Conservation (phyloP, 53 echinoderm and acorn worm species). For the Apostichopus leukothele region DNA sequence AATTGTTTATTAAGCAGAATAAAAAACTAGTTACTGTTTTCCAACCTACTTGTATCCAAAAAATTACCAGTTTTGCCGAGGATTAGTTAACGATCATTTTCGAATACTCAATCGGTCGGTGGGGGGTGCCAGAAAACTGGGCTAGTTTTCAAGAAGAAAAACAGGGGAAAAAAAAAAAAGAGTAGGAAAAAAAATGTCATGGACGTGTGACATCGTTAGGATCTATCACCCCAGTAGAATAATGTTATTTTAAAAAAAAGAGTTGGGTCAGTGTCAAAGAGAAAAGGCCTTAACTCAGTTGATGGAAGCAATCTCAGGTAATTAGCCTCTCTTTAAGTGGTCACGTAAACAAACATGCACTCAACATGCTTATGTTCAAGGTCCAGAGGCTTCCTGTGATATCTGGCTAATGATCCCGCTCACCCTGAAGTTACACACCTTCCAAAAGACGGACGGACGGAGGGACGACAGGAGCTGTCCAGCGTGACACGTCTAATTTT, state of each 20-base stretch:
- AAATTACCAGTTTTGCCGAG: neutral
- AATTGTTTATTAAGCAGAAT: neutral
- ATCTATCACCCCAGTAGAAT: neutral
- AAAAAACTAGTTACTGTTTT: neutral
- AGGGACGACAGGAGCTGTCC: neutral
- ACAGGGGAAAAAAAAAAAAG: neutral
- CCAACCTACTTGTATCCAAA: neutral
- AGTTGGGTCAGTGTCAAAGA: neutral
- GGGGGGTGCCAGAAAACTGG: neutral
- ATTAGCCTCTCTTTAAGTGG: conserved; percentile 35
- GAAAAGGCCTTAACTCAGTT: neutral
- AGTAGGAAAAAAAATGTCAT: neutral
- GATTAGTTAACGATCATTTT: neutral
- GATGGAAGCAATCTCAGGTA: neutral
- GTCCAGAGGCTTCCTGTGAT: neutral
- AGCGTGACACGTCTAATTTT: neutral
- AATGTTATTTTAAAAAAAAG: neutral
- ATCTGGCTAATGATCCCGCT: conserved; percentile 17
- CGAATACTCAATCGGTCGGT: neutral
- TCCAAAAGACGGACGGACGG: too few species aligned
- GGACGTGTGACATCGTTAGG: neutral
- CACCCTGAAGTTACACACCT: conserved; percentile 14
- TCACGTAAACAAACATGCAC: conserved; percentile 19
- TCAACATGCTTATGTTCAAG: conserved; percentile 27
- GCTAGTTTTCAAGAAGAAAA: neutral